phyloP scores from a whole-genome alignment of 2,113 vertebrate genomes.

The Numida meleagris region DNA sequence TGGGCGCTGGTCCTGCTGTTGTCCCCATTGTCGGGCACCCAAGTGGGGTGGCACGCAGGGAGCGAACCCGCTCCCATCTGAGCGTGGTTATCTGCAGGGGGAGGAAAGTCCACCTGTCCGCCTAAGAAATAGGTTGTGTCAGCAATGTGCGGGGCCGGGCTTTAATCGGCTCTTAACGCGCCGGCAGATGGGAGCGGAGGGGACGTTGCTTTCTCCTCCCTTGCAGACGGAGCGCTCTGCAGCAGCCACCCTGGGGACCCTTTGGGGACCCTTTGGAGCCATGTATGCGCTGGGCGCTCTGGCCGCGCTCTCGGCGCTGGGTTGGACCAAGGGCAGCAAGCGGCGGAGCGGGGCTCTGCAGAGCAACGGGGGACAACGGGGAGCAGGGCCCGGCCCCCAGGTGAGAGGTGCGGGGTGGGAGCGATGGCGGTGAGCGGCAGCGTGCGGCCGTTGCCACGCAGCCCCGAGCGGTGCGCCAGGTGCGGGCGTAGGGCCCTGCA shows the following conservation, averaged over 20 bases:
- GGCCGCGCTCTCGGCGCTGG: constrained; percentile 67
- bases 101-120: not conserved
- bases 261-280: not conserved
- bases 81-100: not conserved
- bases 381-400: not conserved
- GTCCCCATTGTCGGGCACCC: not conserved
- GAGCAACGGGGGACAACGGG: not conserved
- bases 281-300: constrained; percentile 77
- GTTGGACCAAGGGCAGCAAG: constrained; percentile 55
- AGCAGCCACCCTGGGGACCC: not conserved
- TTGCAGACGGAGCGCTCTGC: not conserved
- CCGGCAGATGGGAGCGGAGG: not conserved
- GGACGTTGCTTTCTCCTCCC: rapidly evolving
- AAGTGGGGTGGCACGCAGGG: too few relatives aligned
- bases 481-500: rapidly evolving
- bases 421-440: not conserved
- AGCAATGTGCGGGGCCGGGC: not conserved
- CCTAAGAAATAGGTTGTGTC: not conserved
- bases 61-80: not conserved
- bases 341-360: not conserved
- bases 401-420: constrained; percentile 1
- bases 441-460: rapidly evolving
- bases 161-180: constrained; percentile 61
- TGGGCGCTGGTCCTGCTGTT: not conserved
- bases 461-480: rapidly evolving